phyloP scores from a whole-genome alignment of 1,140 invertebrate genomes.

The Procambarus clarkii region DNA sequence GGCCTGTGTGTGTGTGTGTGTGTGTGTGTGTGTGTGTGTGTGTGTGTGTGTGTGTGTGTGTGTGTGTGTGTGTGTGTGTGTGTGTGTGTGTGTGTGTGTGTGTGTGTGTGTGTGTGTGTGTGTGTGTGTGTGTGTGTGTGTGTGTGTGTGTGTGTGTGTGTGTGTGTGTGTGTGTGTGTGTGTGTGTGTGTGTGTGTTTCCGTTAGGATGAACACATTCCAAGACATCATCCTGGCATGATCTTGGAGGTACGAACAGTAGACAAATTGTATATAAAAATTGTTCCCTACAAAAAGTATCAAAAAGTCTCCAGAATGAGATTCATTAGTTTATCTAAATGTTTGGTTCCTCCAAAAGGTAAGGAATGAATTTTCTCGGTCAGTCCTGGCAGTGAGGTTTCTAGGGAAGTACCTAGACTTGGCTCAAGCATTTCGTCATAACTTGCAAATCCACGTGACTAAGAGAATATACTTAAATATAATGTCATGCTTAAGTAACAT shows the following conservation, averaged over 20 bases:
- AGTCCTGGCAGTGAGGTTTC: constrained; percentile 45
- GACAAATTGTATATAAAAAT: background rate
- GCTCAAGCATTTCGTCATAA: background rate
- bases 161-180: too few relatives aligned
- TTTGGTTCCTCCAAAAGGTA: constrained; percentile 33
- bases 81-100: too few relatives aligned
- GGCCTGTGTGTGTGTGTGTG: background rate
- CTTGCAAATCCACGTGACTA: background rate
- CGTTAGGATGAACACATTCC: background rate
- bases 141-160: too few relatives aligned
- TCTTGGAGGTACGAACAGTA: background rate
- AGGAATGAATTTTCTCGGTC: constrained; percentile 15
- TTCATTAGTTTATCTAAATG: constrained; percentile 15
- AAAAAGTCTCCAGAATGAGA: constrained; percentile 33
- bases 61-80: background rate
- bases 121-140: too few relatives aligned
- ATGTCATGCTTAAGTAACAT: constrained; percentile 63
- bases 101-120: too few relatives aligned
- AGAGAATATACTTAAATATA: constrained; percentile 47
- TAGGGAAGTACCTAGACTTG: background rate
- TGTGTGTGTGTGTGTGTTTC: too few relatives aligned
- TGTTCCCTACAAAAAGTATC: background rate
- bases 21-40: background rate
- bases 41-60: background rate
- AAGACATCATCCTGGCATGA: background rate